These are phyloP conservation scores for Blera fallax DNA, from an alignment of 2,888 invertebrate species.

Conservation along the genomic window DNA sequence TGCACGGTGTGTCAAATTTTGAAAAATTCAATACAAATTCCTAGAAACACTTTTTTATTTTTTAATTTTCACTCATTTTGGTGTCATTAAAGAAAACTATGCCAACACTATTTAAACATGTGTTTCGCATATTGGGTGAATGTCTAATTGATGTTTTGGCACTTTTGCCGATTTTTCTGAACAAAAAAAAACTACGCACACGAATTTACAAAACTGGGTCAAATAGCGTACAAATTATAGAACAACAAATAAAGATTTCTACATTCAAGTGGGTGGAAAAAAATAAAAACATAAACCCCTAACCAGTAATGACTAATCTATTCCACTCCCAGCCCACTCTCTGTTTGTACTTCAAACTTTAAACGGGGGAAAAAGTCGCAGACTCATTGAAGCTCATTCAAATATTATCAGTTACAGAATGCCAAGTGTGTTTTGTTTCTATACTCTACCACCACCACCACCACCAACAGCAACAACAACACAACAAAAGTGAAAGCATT, in stretches of 20 bases:
- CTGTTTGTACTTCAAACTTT: slow-evolving; percentile 45
- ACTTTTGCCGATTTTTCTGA: slow-evolving; percentile 40
- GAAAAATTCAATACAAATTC: slow-evolving; percentile 1
- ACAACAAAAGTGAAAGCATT: slow-evolving; percentile 67
- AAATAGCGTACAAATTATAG: slow-evolving; percentile 12
- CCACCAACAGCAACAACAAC: background rate
- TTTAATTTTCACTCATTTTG: background rate
- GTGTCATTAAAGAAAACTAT: slow-evolving; percentile 46
- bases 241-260: slow-evolving; percentile 32
- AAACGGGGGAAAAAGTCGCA: slow-evolving; percentile 1
- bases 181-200: slow-evolving; percentile 37
- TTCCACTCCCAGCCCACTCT: slow-evolving; percentile 50
- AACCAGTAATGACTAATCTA: slow-evolving; percentile 64
- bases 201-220: slow-evolving; percentile 49
- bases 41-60: background rate
- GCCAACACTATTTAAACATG: slow-evolving; percentile 59
- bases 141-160: slow-evolving; percentile 67
- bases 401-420: slow-evolving; percentile 54
- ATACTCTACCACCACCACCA: background rate
- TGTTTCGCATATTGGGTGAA: slow-evolving; percentile 46
- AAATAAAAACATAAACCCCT: background rate
- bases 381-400: slow-evolving; percentile 49
- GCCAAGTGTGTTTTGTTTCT: background rate
- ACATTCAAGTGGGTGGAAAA: slow-evolving; percentile 11
- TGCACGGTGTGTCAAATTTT: slow-evolving; percentile 15